A percentile compares a stretch with the other conserved stretches of the same genome.
Conservation (phyloP, 2,113 vertebrate species). For the Bujurquina vittata region DNA sequence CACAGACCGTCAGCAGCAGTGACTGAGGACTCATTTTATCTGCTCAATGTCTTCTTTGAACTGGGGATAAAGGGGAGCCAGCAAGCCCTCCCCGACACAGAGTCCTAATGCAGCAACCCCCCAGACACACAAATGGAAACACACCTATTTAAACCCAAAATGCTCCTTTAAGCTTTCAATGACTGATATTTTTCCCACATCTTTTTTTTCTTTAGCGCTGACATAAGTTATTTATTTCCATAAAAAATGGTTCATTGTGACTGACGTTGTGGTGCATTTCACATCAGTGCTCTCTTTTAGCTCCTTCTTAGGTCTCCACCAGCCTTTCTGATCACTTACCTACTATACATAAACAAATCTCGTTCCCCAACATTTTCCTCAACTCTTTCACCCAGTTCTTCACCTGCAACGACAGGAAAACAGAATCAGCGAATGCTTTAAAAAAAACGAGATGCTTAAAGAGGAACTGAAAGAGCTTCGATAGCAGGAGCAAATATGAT, state of each 20-base stretch:
- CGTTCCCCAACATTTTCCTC: conserved; percentile 99
- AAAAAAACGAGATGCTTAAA: background rate
- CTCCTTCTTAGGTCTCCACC: background rate
- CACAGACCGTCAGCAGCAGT: too few species aligned
- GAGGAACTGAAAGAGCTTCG: background rate
- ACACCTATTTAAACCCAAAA: background rate
- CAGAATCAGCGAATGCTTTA: background rate
- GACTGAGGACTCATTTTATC: too few species aligned
- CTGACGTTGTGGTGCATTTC: background rate
- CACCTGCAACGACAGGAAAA: conserved; percentile 80
- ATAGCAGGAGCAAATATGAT: background rate
- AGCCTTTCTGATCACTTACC: conserved; percentile 82
- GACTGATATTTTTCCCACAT: background rate
- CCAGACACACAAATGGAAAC: background rate
- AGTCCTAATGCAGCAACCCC: too few species aligned
- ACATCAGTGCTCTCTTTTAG: background rate
- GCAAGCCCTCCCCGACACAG: too few species aligned
- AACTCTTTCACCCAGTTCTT: conserved; percentile 99
- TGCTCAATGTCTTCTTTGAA: too few species aligned
- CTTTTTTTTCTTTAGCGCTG: too few species aligned
- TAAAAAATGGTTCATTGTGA: background rate
- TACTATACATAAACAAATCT: conserved; percentile 99
- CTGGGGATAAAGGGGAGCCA: too few species aligned
- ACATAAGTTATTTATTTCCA: background rate
- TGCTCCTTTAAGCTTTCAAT: background rate